phyloP scores from a whole-genome alignment of 2,797 vertebrate species.

The Eospalax fontanierii region DNA sequence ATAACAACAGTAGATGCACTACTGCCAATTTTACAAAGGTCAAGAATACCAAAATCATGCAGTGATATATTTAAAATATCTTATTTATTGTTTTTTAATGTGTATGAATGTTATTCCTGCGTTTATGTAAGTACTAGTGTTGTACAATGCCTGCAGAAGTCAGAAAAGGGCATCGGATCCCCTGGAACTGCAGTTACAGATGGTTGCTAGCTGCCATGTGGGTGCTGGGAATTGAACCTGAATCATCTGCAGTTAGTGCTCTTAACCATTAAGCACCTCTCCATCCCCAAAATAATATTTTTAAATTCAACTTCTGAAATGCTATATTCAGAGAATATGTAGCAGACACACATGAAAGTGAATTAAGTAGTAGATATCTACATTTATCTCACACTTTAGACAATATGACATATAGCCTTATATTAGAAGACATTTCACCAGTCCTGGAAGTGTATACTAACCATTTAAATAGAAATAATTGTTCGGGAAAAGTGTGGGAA shows the following conservation, averaged over 20 bases:
- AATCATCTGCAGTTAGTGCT: too few relatives aligned
- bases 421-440: constrained; percentile 7
- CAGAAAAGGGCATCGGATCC: too few relatives aligned
- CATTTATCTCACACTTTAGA: neutral
- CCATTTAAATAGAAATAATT: constrained; percentile 31
- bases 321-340: constrained; percentile 19
- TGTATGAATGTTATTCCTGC: too few relatives aligned
- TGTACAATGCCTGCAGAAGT: too few relatives aligned
- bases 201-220: too few relatives aligned
- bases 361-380: neutral
- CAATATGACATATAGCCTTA: constrained; percentile 13
- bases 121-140: too few relatives aligned
- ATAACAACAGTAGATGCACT: neutral
- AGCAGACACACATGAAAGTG: neutral
- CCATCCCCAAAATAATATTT: neutral
- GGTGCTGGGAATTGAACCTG: too few relatives aligned
- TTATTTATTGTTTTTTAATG: too few relatives aligned
- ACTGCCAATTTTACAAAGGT: constrained; percentile 73
- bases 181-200: too few relatives aligned
- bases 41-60: constrained; percentile 76
- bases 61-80: neutral
- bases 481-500: neutral
- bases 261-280: too few relatives aligned
- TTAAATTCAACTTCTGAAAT: constrained; percentile 34
- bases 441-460: neutral